Percentiles rank a stretch among this genome's conserved stretches.
These are phyloP conservation scores for Cephus cinctus DNA, from an alignment of 1,140 invertebrate species.

Conservation along the genomic window DNA sequence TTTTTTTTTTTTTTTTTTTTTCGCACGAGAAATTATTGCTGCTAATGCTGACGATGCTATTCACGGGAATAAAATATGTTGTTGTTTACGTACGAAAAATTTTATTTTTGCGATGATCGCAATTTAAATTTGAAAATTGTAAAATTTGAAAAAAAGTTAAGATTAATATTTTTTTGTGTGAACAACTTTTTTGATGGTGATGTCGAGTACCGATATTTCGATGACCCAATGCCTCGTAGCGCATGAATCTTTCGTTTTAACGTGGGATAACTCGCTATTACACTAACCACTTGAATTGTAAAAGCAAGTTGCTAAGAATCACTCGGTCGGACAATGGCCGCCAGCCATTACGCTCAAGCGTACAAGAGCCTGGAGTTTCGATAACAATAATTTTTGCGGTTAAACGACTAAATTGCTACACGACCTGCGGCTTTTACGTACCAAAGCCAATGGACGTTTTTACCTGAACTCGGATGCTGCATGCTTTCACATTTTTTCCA, in stretches of 20 bases:
- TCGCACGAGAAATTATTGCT: not conserved
- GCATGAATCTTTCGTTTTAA: not conserved
- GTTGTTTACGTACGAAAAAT: no score
- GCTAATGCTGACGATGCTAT: not conserved
- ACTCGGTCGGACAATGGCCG: slow-evolving; percentile 30
- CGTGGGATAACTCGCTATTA: slow-evolving; percentile 15
- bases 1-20: not conserved
- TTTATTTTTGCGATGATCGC: no score
- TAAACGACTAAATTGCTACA: slow-evolving; percentile 48
- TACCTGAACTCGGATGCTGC: no score
- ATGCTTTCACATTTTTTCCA: not conserved
- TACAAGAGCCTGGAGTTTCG: slow-evolving; percentile 18
- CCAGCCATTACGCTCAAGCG: slow-evolving; percentile 29
- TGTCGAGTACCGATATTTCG: not conserved
- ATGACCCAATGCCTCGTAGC: not conserved
- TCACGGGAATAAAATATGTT: not conserved
- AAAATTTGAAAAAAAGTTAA: no score
- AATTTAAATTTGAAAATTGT: no score
- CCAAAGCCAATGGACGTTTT: no score
- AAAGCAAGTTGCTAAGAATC: slow-evolving; percentile 18
- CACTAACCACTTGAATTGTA: slow-evolving; percentile 21
- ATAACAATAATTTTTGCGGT: slow-evolving; percentile 49
- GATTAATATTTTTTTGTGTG: no score
- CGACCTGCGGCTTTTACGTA: slow-evolving; percentile 32
- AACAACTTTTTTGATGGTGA: no score